Percentiles rank a stretch among this genome's conserved stretches.
phyloP scores from a whole-genome alignment of 2,797 vertebrate genomes.

The Tolypeutes matacus region DNA sequence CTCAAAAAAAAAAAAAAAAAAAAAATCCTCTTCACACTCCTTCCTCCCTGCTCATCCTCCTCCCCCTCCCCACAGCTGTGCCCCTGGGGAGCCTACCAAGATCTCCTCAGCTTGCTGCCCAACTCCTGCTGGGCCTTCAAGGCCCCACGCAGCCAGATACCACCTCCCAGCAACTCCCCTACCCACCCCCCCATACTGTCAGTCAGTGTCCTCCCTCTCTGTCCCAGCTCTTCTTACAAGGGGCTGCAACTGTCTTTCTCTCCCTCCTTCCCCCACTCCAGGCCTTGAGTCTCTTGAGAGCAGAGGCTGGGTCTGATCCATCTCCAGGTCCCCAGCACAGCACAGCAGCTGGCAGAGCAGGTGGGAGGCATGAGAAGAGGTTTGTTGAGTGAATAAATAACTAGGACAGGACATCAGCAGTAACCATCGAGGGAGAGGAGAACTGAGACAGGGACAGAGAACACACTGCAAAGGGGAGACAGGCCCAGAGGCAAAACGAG shows the following conservation, averaged over 20 bases:
- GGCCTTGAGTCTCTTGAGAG: background rate
- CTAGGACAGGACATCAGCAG: background rate
- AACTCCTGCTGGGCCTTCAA: background rate
- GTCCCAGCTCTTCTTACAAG: background rate
- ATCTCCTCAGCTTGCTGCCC: conserved; percentile 3
- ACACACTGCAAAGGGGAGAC: background rate
- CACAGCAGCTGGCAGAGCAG: background rate
- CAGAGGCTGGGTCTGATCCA: background rate
- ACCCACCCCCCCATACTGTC: background rate
- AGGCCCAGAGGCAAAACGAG: conserved; percentile 3
- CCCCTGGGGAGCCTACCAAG: background rate
- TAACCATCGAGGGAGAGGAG: background rate
- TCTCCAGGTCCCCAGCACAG: background rate
- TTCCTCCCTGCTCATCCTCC: background rate
- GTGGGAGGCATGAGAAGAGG: conserved; percentile 40
- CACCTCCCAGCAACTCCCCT: background rate
- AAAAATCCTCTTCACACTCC: background rate
- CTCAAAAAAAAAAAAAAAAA: background rate
- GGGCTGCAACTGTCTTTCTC: background rate
- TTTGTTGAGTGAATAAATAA: conserved; percentile 37
- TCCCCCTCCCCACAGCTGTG: background rate
- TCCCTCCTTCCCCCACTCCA: background rate
- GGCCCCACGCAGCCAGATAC: background rate
- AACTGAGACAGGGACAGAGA: background rate
- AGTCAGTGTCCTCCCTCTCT: background rate